Percentiles rank a stretch among this genome's conserved stretches.
Evolutionary conservation across 2,113 vertebrate genomes (phyloP).

Genomic region (Poeciliopsis turrubarensis): DNA sequence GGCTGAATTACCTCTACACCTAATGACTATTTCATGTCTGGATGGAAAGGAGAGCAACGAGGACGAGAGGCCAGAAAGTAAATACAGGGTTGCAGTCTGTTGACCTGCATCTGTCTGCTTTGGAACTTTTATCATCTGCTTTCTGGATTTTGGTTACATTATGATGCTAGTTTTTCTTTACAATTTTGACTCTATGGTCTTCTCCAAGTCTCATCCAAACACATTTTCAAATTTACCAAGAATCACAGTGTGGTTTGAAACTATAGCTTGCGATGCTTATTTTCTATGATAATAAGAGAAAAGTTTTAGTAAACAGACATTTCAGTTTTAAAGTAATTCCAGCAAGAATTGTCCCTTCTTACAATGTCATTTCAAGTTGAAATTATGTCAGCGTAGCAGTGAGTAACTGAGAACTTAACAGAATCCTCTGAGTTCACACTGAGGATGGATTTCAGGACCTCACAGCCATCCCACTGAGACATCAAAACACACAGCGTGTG

Average conservation of each 20-base stretch:
- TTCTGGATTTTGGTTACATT: constrained; percentile 2
- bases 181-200: background rate
- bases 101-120: background rate
- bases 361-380: background rate
- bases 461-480: constrained; percentile 13
- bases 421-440: background rate
- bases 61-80: constrained; percentile 43
- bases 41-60: constrained; percentile 47
- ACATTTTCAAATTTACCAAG: no score
- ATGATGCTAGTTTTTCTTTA: background rate
- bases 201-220: no score
- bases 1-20: constrained; percentile 66
- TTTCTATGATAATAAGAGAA: background rate
- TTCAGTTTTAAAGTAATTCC: background rate
- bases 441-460: constrained; percentile 29
- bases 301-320: background rate
- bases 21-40: constrained; percentile 78
- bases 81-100: constrained; percentile 27
- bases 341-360: background rate
- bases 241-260: background rate
- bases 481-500: constrained; percentile 40
- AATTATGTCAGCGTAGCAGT: background rate
- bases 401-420: constrained; percentile 16
- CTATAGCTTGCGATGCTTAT: background rate
- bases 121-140: background rate